These are phyloP conservation scores for Ranitomeya variabilis DNA, from an alignment of 2,113 vertebrate species.

Conservation along the genomic window DNA sequence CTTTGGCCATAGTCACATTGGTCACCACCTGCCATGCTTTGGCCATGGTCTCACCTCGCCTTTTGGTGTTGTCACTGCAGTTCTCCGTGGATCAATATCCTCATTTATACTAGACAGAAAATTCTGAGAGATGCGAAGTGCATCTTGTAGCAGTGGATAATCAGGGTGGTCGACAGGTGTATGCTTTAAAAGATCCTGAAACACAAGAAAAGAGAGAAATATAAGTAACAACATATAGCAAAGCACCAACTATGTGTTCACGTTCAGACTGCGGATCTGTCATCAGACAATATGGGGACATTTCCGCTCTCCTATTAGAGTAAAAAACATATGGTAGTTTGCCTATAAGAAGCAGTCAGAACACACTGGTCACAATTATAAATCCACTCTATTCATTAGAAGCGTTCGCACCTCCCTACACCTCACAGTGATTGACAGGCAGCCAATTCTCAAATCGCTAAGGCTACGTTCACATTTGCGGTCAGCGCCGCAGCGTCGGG, in stretches of 20 bases:
- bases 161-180: slow-evolving; percentile 95
- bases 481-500: too few relatives aligned
- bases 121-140: slow-evolving; percentile 96
- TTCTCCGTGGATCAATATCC: slow-evolving; percentile 92
- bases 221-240: not conserved
- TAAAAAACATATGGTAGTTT: too few relatives aligned
- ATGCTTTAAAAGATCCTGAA: slow-evolving; percentile 94
- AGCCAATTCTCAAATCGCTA: too few relatives aligned
- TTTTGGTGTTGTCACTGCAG: slow-evolving; percentile 93
- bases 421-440: too few relatives aligned
- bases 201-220: not conserved
- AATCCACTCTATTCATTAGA: too few relatives aligned
- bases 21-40: not conserved
- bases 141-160: slow-evolving; percentile 93
- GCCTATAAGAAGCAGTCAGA: too few relatives aligned
- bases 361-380: too few relatives aligned
- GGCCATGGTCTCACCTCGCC: slow-evolving; percentile 82
- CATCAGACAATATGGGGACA: too few relatives aligned
- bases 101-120: slow-evolving; percentile 98
- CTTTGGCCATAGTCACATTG: slow-evolving; percentile 34
- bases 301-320: too few relatives aligned
- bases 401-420: too few relatives aligned
- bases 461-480: too few relatives aligned
- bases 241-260: not conserved
- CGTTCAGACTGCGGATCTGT: not conserved